Evolutionary conservation across 1,140 invertebrate genomes (phyloP).

Genomic region (Panulirus ornatus): DNA sequence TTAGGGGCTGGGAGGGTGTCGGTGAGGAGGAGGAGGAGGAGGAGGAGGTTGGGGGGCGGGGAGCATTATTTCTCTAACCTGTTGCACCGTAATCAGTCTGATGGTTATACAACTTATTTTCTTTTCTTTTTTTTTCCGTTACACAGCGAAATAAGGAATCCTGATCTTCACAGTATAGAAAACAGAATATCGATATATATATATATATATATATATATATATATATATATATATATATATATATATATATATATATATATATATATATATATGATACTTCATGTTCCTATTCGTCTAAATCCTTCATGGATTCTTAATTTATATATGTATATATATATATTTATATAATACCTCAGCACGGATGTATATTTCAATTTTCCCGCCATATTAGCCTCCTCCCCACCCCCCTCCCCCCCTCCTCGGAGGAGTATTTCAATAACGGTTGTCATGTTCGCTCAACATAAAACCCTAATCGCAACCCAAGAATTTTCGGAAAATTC

Average conservation of each 20-base stretch:
- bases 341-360: not conserved
- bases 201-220: slow-evolving; percentile 14
- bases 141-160: not conserved
- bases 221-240: slow-evolving; percentile 12
- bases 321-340: slow-evolving; percentile 7
- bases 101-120: not conserved
- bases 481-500: slow-evolving; percentile 64
- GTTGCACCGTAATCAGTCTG: slow-evolving; percentile 25
- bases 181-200: slow-evolving; percentile 4
- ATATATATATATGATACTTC: not conserved
- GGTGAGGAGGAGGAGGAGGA: not conserved
- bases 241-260: not conserved
- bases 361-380: not conserved
- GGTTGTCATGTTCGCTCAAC: slow-evolving; percentile 40
- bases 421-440: not conserved
- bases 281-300: no score
- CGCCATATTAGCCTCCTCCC: not conserved
- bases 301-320: no score
- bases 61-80: slow-evolving; percentile 34
- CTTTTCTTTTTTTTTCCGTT: not conserved
- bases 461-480: slow-evolving; percentile 54
- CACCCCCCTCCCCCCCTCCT: not conserved
- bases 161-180: no score
- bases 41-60: not conserved
- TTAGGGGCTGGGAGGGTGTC: not conserved